Evolutionary conservation across 2,797 vertebrate species (phyloP).

Genomic region (Numenius phaeopus): DNA sequence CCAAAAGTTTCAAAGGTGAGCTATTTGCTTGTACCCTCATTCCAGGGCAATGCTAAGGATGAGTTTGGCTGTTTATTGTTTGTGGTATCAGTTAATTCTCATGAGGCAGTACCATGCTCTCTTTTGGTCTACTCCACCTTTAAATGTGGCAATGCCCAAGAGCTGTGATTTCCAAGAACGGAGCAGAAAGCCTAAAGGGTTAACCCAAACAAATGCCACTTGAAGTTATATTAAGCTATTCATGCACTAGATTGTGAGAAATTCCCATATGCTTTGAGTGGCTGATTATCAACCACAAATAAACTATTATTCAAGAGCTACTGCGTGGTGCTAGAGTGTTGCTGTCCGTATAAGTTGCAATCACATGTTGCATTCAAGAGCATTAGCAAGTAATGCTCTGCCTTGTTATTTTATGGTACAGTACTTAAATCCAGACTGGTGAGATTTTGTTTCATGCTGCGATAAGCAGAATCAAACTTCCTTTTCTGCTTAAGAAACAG

Average conservation of each 20-base stretch:
- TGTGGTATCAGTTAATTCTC: background rate
- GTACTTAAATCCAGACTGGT: background rate
- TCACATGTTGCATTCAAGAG: background rate
- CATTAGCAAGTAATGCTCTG: constrained; percentile 1
- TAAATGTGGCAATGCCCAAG: background rate
- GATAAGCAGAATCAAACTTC: background rate
- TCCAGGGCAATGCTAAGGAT: background rate
- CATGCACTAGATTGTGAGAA: background rate
- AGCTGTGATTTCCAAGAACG: background rate
- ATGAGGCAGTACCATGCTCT: background rate
- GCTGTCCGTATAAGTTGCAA: background rate
- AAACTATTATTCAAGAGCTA: constrained; percentile 5
- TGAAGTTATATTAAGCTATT: background rate
- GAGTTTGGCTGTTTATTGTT: background rate
- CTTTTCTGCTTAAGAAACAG: background rate
- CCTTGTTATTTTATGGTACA: background rate
- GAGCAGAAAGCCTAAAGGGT: background rate
- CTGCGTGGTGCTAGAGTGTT: background rate
- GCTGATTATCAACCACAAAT: constrained; percentile 15
- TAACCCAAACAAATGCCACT: background rate
- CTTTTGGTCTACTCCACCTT: background rate
- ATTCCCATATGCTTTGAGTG: background rate
- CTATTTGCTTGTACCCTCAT: background rate
- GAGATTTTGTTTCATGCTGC: background rate
- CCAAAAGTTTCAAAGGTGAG: background rate